phyloP scores from a whole-genome alignment of 2,113 vertebrate species.

The Scytalopus superciliaris region DNA sequence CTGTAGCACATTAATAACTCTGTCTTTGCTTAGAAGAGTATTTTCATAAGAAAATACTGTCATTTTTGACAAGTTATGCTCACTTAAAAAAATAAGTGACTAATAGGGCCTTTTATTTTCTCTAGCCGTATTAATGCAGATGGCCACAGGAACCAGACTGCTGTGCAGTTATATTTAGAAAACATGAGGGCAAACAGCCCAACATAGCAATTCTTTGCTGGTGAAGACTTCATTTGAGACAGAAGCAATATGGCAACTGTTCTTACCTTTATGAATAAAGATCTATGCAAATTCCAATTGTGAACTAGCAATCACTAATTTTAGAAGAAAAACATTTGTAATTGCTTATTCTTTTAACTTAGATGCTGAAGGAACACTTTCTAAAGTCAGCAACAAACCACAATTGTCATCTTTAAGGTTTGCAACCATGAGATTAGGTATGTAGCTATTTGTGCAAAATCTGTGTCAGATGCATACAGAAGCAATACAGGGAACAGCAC shows the following conservation, averaged over 20 bases:
- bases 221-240: background rate
- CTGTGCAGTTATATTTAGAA: slow-evolving; percentile 5
- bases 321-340: background rate
- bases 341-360: background rate
- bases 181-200: background rate
- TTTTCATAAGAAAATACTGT: background rate
- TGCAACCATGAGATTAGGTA: background rate
- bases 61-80: background rate
- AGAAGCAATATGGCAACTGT: background rate
- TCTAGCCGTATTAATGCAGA: background rate
- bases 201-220: background rate
- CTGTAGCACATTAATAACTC: background rate
- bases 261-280: background rate
- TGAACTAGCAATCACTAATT: background rate
- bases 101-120: background rate
- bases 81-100: background rate
- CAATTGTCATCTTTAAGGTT: background rate
- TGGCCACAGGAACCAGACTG: background rate
- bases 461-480: background rate
- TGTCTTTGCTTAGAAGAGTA: background rate
- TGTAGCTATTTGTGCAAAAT: background rate
- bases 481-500: background rate
- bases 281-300: background rate
- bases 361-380: background rate
- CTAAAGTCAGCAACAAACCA: background rate